A percentile compares a stretch with the other conserved stretches of the same genome.
Evolutionary conservation across 2,888 invertebrate genomes (phyloP).

Genomic region (Bombylius discolor): DNA sequence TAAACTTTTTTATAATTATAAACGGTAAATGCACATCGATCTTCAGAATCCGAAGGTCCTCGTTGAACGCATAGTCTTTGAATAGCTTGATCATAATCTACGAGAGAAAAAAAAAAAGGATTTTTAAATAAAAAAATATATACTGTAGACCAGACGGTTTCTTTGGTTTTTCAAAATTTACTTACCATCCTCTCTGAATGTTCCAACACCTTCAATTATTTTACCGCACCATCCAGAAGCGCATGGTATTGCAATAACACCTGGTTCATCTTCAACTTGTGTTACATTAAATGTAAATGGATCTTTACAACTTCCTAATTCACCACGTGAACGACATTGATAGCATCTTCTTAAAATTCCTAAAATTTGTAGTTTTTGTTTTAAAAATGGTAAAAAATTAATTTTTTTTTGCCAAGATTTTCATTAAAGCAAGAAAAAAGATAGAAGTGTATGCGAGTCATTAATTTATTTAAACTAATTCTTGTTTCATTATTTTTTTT

Average conservation of each 20-base stretch:
- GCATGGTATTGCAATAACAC: conserved; percentile 65
- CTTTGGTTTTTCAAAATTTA: neutral
- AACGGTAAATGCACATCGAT: conserved; percentile 75
- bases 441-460: no score
- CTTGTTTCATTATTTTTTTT: no score
- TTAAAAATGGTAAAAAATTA: neutral
- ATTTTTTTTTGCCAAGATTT: neutral
- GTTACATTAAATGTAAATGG: conserved; percentile 70
- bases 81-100: conserved; percentile 77
- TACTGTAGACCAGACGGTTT: no score
- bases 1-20: conserved; percentile 71
- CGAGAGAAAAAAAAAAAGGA: conserved; percentile 20
- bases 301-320: conserved; percentile 78
- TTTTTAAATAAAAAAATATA: neutral
- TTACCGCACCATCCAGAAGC: conserved; percentile 90
- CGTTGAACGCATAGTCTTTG: conserved; percentile 77
- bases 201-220: conserved; percentile 66
- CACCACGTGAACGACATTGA: conserved; percentile 74
- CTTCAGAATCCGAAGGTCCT: conserved; percentile 78
- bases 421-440: no score
- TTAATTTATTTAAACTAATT: no score
- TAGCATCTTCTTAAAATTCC: conserved; percentile 64
- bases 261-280: conserved; percentile 53
- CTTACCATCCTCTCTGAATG: conserved; percentile 65
- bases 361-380: conserved; percentile 21